These are phyloP conservation scores for Eupithecia vulgata DNA, from an alignment of 2,888 invertebrate genomes.

Conservation along the genomic window DNA sequence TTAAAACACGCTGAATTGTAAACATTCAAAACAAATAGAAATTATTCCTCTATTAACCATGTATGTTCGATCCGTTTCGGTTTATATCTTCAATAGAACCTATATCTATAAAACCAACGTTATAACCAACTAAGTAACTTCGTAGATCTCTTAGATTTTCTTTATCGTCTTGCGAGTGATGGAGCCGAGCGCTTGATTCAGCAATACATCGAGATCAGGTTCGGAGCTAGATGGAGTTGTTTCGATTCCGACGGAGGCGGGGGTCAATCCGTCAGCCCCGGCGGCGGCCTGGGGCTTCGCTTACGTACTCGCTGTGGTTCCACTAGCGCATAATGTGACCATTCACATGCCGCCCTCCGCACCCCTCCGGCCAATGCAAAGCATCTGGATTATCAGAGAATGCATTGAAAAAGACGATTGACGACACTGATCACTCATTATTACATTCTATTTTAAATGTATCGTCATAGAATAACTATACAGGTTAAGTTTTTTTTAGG, in stretches of 20 bases:
- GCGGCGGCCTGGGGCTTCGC: neutral
- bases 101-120: neutral
- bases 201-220: neutral
- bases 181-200: neutral
- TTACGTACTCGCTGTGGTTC: slow-evolving; percentile 39
- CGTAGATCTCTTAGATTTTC: neutral
- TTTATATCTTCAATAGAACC: neutral
- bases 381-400: slow-evolving; percentile 54
- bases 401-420: slow-evolving; percentile 51
- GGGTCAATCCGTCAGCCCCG: neutral
- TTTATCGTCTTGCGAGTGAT: neutral
- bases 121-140: neutral
- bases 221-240: neutral
- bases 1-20: neutral
- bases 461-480: no score
- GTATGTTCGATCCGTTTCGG: neutral
- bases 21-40: neutral
- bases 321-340: slow-evolving; percentile 47
- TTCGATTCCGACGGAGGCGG: neutral
- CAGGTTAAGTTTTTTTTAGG: no score
- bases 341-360: slow-evolving; percentile 48
- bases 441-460: no score
- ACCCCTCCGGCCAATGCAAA: slow-evolving; percentile 46
- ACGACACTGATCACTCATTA: neutral
- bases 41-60: neutral